These are phyloP conservation scores for Taeniopygia guttata DNA, from an alignment of 2,797 vertebrate genomes.

Conservation along the genomic window DNA sequence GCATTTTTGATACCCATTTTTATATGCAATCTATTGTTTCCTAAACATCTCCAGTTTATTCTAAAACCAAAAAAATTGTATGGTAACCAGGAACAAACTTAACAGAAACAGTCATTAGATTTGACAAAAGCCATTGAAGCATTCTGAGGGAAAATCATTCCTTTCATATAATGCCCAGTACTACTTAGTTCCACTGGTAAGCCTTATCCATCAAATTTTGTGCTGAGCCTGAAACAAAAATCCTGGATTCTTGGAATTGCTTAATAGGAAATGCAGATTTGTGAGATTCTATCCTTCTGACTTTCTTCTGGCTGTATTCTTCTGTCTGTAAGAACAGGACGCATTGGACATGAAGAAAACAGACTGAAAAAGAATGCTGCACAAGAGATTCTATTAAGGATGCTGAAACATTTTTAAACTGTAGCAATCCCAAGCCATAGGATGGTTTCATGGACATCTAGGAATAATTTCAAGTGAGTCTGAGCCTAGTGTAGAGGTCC, in stretches of 20 bases:
- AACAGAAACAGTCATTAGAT: background rate
- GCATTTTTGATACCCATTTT: background rate
- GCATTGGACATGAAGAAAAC: background rate
- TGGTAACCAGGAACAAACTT: background rate
- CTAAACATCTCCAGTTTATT: background rate
- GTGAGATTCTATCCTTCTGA: background rate
- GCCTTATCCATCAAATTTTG: background rate
- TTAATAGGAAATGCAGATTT: background rate
- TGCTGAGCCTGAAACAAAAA: background rate
- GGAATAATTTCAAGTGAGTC: background rate
- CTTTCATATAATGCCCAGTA: background rate
- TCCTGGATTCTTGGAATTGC: background rate
- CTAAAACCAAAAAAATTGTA: background rate
- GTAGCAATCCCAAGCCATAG: background rate
- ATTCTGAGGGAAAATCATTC: background rate
- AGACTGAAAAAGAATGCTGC: background rate
- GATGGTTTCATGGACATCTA: background rate
- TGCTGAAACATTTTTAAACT: background rate
- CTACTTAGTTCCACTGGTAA: background rate
- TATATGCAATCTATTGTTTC: background rate
- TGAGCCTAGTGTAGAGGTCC: background rate
- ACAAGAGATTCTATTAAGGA: background rate
- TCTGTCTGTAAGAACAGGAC: background rate
- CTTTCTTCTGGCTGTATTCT: background rate
- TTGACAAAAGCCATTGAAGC: background rate